phyloP scores from a whole-genome alignment of 2,113 vertebrate genomes.

The Hiodon alosoides region DNA sequence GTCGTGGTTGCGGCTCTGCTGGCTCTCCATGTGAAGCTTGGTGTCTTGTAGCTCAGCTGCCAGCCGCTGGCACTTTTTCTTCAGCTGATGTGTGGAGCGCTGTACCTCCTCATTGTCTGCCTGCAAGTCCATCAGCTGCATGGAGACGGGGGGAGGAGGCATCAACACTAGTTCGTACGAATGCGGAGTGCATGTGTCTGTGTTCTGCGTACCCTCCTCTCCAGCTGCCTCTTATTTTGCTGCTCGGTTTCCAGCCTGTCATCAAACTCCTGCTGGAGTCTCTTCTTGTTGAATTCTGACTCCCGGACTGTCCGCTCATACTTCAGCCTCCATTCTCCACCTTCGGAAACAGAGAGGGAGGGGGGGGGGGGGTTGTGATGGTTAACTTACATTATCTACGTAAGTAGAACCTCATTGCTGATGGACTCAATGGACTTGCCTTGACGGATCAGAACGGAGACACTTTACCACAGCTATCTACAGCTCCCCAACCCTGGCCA shows the following conservation, averaged over 20 bases:
- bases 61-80: conserved; percentile 90
- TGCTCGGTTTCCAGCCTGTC: conserved; percentile 94
- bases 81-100: conserved; percentile 83
- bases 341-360: conserved; percentile 48
- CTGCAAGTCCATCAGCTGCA: conserved; percentile 82
- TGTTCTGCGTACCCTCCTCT: conserved; percentile 71
- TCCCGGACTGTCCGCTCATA: conserved; percentile 87
- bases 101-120: conserved; percentile 87
- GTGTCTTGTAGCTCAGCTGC: conserved; percentile 91
- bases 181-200: not conserved
- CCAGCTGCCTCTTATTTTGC: conserved; percentile 85
- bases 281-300: conserved; percentile 89
- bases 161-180: not conserved
- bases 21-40: conserved; percentile 90
- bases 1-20: conserved; percentile 91
- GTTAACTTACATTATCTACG: no score
- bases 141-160: not conserved
- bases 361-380: not conserved
- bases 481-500: no score
- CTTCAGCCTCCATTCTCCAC: conserved; percentile 88
- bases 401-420: no score
- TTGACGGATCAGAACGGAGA: no score
- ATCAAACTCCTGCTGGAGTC: conserved; percentile 90
- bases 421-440: no score
- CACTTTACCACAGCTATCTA: no score